phyloP scores from a whole-genome alignment of 2,113 vertebrate genomes.

The Rhadina sibilatrix region DNA sequence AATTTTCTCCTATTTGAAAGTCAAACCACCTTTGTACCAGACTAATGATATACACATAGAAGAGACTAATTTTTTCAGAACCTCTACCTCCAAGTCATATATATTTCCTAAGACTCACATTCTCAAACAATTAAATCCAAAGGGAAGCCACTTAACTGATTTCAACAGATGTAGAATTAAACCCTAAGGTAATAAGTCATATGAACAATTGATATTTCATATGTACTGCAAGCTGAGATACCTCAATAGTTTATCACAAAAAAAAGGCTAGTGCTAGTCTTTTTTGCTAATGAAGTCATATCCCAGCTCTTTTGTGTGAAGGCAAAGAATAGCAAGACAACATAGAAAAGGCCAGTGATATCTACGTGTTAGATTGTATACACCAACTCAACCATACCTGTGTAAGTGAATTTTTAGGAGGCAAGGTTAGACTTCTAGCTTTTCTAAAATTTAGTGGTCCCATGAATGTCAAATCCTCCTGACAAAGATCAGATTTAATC shows the following conservation, averaged over 20 bases:
- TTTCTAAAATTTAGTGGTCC: background rate
- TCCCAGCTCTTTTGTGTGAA: background rate
- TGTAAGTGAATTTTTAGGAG: background rate
- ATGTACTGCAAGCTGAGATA: background rate
- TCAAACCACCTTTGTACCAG: background rate
- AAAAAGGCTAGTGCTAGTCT: background rate
- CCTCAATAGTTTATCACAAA: background rate
- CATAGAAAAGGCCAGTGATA: background rate
- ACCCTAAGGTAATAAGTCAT: background rate
- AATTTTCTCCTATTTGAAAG: background rate
- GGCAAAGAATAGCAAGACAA: background rate
- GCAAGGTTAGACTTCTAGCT: background rate
- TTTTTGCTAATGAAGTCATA: background rate
- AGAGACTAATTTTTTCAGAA: background rate
- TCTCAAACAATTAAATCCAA: background rate
- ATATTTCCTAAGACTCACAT: background rate
- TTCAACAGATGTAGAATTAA: background rate
- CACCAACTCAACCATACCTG: rapidly evolving
- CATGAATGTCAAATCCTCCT: background rate
- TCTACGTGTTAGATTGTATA: background rate
- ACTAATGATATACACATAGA: background rate
- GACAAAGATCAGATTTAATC: background rate
- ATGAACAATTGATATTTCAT: background rate
- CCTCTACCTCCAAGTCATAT: background rate
- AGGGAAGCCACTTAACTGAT: background rate